phyloP scores from a whole-genome alignment of 92 coral and sea anemone genomes.

The Epizoanthus fatuus region DNA sequence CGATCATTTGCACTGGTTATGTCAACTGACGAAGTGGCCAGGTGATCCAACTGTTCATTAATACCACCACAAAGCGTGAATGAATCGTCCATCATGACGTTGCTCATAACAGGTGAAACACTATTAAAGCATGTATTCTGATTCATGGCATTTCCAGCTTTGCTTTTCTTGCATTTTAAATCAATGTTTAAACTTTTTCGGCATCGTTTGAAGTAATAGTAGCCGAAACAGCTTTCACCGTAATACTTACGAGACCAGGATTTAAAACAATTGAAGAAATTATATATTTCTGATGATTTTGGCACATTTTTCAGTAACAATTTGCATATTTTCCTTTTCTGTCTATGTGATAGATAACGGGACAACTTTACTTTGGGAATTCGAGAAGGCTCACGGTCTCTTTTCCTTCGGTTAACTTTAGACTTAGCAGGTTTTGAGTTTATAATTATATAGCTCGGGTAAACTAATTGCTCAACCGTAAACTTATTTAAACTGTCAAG shows the following conservation, averaged over 20 bases:
- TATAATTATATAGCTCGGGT: neutral
- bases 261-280: neutral
- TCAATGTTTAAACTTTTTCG: too few species aligned
- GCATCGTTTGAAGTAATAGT: too few species aligned
- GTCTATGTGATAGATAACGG: neutral
- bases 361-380: neutral
- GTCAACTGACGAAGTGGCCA: too few species aligned
- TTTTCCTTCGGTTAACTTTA: neutral
- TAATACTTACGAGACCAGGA: neutral
- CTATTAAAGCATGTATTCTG: too few species aligned
- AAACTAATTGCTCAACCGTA: slow-evolving; percentile 8
- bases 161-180: too few species aligned
- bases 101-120: too few species aligned
- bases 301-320: neutral
- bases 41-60: too few species aligned
- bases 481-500: neutral
- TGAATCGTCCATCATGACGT: too few species aligned
- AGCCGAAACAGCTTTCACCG: neutral
- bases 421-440: slow-evolving; percentile 1
- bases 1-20: too few species aligned
- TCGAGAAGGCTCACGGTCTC: neutral
- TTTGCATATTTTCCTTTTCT: neutral
- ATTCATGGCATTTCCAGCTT: too few species aligned
- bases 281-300: neutral
- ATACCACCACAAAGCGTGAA: too few species aligned